phyloP scores from a whole-genome alignment of 2,797 vertebrate species.

The Catharus ustulatus region DNA sequence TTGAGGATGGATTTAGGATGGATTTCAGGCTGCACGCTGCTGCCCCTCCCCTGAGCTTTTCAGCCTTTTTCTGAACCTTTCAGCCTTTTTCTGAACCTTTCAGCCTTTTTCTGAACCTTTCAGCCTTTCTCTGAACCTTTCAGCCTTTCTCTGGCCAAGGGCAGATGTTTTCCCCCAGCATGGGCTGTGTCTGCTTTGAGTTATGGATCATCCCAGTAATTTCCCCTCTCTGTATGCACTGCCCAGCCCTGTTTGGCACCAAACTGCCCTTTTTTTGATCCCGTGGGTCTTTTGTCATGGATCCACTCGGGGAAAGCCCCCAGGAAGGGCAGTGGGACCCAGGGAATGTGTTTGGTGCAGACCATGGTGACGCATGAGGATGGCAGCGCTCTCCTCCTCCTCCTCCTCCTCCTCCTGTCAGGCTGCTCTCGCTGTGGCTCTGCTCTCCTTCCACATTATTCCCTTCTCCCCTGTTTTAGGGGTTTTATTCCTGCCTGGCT shows the following conservation, averaged over 20 bases:
- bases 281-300: rapidly evolving
- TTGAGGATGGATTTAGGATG: too few relatives aligned
- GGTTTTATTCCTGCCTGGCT: neutral
- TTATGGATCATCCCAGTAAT: neutral
- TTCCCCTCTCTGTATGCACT: neutral
- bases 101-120: neutral
- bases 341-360: neutral
- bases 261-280: neutral
- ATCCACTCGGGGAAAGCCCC: neutral
- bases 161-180: rapidly evolving
- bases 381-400: neutral
- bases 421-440: neutral
- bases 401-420: neutral
- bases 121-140: neutral
- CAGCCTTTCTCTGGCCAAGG: neutral
- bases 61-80: neutral
- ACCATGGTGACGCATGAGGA: rapidly evolving
- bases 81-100: neutral
- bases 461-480: neutral
- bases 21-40: too few relatives aligned
- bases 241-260: neutral
- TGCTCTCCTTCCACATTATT: neutral
- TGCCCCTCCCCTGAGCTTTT: neutral
- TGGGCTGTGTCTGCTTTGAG: rapidly evolving
- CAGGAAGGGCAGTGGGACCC: neutral